A percentile compares a stretch with the other conserved stretches of the same genome.
Evolutionary conservation across 2,888 invertebrate genomes (phyloP).

Genomic region (Philereme transversata): DNA sequence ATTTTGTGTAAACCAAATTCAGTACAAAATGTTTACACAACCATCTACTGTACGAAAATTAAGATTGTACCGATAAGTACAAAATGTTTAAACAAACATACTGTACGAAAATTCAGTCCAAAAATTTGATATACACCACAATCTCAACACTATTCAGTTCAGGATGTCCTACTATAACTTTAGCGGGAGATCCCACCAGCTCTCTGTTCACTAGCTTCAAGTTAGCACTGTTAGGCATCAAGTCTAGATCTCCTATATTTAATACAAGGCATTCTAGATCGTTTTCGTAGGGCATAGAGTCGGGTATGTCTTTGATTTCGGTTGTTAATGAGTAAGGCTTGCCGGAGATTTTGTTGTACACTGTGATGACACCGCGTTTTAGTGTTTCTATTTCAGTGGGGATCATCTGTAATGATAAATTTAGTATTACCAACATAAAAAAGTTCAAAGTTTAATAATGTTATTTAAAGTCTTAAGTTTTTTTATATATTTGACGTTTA

Average conservation of each 20-base stretch:
- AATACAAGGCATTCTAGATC: slow-evolving; percentile 48
- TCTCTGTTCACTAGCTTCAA: slow-evolving; percentile 54
- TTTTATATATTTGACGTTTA: too few relatives aligned
- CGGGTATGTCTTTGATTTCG: slow-evolving; percentile 47
- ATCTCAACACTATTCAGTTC: slow-evolving; percentile 59
- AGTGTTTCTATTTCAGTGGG: slow-evolving; percentile 42
- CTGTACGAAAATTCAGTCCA: slow-evolving; percentile 20
- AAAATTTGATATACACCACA: slow-evolving; percentile 53
- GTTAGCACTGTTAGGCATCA: slow-evolving; percentile 65
- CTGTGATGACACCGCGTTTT: slow-evolving; percentile 55
- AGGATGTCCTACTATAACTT: slow-evolving; percentile 57
- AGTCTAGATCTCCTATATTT: slow-evolving; percentile 53
- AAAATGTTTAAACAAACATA: too few relatives aligned
- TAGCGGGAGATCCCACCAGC: slow-evolving; percentile 51
- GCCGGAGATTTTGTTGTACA: slow-evolving; percentile 65
- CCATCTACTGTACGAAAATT: too few relatives aligned
- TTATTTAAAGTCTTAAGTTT: too few relatives aligned
- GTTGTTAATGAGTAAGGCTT: slow-evolving; percentile 64
- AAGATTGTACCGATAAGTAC: too few relatives aligned
- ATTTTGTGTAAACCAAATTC: too few relatives aligned
- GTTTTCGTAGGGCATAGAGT: slow-evolving; percentile 49
- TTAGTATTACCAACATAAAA: not conserved
- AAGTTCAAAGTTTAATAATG: too few relatives aligned
- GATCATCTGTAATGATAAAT: slow-evolving; percentile 51
- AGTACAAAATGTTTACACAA: too few relatives aligned